A percentile compares a stretch with the other conserved stretches of the same genome.
phyloP scores from a whole-genome alignment of 2,113 vertebrate species.

The Marmota flaviventris region DNA sequence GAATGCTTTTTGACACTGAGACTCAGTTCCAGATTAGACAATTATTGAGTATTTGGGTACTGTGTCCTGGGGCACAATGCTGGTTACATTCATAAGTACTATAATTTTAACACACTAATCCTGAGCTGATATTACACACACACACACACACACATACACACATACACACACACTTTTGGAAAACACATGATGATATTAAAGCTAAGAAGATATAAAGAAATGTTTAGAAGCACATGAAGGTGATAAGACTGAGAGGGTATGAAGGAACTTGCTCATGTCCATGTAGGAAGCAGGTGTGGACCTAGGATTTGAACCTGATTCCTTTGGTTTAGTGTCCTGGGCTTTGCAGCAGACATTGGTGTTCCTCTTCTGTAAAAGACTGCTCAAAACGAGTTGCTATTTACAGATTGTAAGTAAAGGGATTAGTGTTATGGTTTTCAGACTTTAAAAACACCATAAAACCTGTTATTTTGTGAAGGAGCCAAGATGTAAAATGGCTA shows the following conservation, averaged over 20 bases:
- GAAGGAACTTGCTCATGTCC: neutral
- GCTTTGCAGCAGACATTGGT: neutral
- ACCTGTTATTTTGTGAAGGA: constrained; percentile 38
- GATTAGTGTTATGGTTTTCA: constrained; percentile 44
- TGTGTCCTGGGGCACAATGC: neutral
- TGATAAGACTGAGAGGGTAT: neutral
- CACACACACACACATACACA: neutral
- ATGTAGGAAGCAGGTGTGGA: neutral
- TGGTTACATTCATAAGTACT: neutral
- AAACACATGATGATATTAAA: neutral
- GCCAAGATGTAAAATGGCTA: neutral
- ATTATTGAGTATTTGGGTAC: neutral
- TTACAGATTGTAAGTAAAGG: constrained; percentile 16
- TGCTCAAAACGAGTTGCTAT: constrained; percentile 19
- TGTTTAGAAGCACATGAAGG: neutral
- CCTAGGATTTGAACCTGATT: neutral
- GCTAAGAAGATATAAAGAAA: neutral
- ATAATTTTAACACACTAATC: neutral
- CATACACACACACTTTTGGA: neutral
- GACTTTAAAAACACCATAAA: constrained; percentile 42
- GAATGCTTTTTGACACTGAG: neutral
- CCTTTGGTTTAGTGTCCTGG: neutral
- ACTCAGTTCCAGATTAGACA: constrained; percentile 1
- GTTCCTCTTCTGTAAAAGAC: neutral
- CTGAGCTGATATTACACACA: neutral